These are phyloP conservation scores for Argyresthia albistria DNA, from an alignment of 2,888 invertebrate species.

Conservation along the genomic window DNA sequence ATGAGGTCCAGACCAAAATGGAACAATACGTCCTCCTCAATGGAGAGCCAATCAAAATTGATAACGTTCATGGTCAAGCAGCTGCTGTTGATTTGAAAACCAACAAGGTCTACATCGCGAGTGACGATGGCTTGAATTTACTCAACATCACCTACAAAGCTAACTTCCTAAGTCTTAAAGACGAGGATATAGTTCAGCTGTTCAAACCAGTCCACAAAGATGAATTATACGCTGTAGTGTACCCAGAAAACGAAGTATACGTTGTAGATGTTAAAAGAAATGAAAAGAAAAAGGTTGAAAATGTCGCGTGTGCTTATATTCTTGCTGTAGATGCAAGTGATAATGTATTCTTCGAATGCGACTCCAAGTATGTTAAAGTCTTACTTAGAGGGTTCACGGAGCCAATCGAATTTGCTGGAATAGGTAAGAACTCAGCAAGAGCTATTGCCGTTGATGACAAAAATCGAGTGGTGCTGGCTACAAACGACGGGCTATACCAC, in stretches of 20 bases:
- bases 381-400: slow-evolving; percentile 51
- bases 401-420: slow-evolving; percentile 54
- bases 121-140: slow-evolving; percentile 42
- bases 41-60: slow-evolving; percentile 41
- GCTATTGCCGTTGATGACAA: slow-evolving; percentile 36
- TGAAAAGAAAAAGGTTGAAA: slow-evolving; percentile 39
- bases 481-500: slow-evolving; percentile 54
- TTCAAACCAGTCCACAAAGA: slow-evolving; percentile 38
- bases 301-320: slow-evolving; percentile 53
- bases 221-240: slow-evolving; percentile 44
- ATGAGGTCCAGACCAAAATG: slow-evolving; percentile 56
- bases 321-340: slow-evolving; percentile 46
- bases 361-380: slow-evolving; percentile 58
- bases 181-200: slow-evolving; percentile 55
- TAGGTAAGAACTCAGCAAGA: slow-evolving; percentile 48
- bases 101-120: slow-evolving; percentile 47
- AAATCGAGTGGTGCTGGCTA: slow-evolving; percentile 38
- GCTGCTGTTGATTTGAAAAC: slow-evolving; percentile 43
- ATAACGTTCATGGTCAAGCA: slow-evolving; percentile 49
- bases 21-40: slow-evolving; percentile 49
- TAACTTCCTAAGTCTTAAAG: slow-evolving; percentile 39
- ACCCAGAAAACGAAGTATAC: slow-evolving; percentile 50
- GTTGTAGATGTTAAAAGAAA: slow-evolving; percentile 36
- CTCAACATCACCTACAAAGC: slow-evolving; percentile 41
- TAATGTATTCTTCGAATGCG: slow-evolving; percentile 57